phyloP scores from a whole-genome alignment of 1,140 invertebrate genomes.

The Brachionus rotundiformis region DNA sequence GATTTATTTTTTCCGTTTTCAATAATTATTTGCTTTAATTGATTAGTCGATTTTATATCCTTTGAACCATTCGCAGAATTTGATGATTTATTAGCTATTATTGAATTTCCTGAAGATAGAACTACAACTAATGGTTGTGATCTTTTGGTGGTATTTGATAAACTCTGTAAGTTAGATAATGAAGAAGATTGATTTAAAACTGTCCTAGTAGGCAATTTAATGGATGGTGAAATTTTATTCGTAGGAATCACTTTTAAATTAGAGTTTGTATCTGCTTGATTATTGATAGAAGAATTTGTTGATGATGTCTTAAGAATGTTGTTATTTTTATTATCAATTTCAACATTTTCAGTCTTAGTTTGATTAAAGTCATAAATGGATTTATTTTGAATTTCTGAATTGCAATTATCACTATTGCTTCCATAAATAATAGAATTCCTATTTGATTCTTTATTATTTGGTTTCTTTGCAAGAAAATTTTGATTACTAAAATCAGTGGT shows the following conservation, averaged over 20 bases:
- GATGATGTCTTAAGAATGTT: background rate
- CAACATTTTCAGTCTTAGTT: too few species aligned
- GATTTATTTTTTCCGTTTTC: background rate
- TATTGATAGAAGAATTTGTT: background rate
- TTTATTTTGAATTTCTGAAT: background rate
- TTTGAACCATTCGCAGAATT: background rate
- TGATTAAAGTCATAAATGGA: background rate
- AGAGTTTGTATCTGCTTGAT: background rate
- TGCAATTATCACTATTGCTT: background rate
- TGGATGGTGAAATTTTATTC: background rate
- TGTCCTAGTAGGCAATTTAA: background rate
- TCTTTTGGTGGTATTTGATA: background rate
- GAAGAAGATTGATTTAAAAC: background rate
- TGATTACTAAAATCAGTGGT: slow-evolving; percentile 12
- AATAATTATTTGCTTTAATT: background rate
- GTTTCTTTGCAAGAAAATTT: background rate
- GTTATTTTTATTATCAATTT: too few species aligned
- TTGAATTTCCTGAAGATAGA: background rate
- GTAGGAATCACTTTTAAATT: background rate
- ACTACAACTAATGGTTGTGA: slow-evolving; percentile 15
- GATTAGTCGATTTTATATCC: background rate
- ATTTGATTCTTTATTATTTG: background rate
- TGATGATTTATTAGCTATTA: background rate
- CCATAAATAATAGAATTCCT: too few species aligned
- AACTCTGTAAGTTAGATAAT: background rate